Base-by-base conservation (phyloP, 2,113 vertebrate genomes). In the Aspiorhynchus laticeps region DNA sequence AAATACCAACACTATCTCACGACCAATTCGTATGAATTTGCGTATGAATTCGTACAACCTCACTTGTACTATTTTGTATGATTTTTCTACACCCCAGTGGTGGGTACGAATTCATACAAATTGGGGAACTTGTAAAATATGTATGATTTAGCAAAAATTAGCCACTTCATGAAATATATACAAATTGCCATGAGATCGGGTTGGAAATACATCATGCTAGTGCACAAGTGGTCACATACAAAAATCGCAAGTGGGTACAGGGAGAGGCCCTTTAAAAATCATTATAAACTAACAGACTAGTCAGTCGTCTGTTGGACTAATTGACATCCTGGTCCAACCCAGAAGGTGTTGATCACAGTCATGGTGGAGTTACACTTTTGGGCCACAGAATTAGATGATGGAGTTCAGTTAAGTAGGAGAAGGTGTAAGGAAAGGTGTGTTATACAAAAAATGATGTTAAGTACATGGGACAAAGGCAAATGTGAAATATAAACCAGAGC, bases 401-500 rank as follows among this genome's bases (percentile, higher is more conserved):
- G 38, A 38, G 67, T 36, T 26, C 14, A 21, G 71, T 36, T 5
- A 75, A 43, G 78, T 81, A 28, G n/a, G n/a, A 12, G 14, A 10
- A 4, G 73, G 53, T 78, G 28, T 1, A 7, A 36, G 6, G 33
- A 71, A 69, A 74, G 33, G 15, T 4, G 7, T 19, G 14, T 28
- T 69, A 19, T 2, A 33, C 5, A 69, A 69, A 15, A 28, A 36
- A 21, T 17, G 59, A 84, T 41, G 69, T 89, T 51, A 51, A 51
- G 15, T 17, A 17, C 48, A 17, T 17, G 48, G 48, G n/a, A 88
- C 87, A 67, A 82, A 38, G 56, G 85, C 53, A 93, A 95, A 94
- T 93, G 91, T 94, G 89, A 91, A 89, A 0, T 91, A 26, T 94
- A 92, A 41, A 33, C 8, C 17, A 4, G 19, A 73, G 21, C 15